A percentile compares a stretch with the other conserved stretches of the same genome.
Conservation (phyloP, 2,113 vertebrate species). For the Etia nguti region DNA sequence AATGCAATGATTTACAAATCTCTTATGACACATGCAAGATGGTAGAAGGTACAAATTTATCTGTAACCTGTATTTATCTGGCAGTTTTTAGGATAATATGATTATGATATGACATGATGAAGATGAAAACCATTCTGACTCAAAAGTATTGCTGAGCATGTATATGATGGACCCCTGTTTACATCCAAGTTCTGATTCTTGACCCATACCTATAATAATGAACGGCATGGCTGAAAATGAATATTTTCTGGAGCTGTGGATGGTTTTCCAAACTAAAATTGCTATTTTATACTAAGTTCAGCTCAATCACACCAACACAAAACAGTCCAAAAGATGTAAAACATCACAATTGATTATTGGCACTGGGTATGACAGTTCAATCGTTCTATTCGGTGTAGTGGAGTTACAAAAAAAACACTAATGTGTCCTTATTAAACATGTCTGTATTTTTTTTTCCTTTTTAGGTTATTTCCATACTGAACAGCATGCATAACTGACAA, state of each 20-base stretch:
- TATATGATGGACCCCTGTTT: not conserved
- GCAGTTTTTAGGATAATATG: fast-evolving
- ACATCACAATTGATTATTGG: not conserved
- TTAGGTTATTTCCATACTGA: not conserved
- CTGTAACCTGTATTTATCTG: not conserved
- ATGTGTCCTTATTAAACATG: not conserved
- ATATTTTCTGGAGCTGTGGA: not conserved
- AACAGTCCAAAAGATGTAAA: not conserved
- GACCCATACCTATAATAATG: fast-evolving
- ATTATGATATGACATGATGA: not conserved
- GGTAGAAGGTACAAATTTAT: fast-evolving
- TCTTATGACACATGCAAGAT: not conserved
- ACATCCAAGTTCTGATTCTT: not conserved
- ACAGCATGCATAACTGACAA: not conserved
- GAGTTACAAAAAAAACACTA: not conserved
- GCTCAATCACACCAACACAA: not conserved
- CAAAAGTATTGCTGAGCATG: not conserved
- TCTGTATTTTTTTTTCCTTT: not conserved
- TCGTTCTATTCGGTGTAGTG: not conserved
- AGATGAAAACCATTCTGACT: not conserved
- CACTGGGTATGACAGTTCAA: not conserved
- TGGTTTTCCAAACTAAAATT: not conserved
- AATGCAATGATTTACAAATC: not conserved
- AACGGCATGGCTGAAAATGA: fast-evolving
- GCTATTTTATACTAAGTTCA: not conserved